Evolutionary conservation across 1,140 invertebrate species (phyloP).

Genomic region (Thaumatotibia leucotreta): DNA sequence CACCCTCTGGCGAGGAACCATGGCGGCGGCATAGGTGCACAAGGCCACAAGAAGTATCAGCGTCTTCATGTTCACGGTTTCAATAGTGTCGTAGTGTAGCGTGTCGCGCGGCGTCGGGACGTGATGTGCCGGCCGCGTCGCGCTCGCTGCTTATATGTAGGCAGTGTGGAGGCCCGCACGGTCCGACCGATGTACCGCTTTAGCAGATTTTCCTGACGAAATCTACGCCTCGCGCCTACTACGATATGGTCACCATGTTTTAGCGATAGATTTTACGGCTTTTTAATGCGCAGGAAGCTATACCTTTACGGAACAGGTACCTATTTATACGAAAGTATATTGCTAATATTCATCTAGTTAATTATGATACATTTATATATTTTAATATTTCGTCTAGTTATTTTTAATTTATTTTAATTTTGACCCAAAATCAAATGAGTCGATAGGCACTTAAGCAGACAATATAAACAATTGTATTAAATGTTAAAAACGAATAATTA

Average conservation of each 20-base stretch:
- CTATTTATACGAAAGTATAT: too few species aligned
- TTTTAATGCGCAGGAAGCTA: neutral
- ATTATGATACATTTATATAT: too few species aligned
- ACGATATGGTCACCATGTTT: neutral
- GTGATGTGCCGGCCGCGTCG: neutral
- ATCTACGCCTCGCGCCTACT: slow-evolving; percentile 4
- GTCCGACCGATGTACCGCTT: slow-evolving; percentile 26
- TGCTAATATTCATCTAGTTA: too few species aligned
- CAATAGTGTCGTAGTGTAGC: neutral
- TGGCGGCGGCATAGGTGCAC: slow-evolving; percentile 31
- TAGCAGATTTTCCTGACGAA: slow-evolving; percentile 7
- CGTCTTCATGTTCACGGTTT: slow-evolving; percentile 29
- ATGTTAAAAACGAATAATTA: too few species aligned
- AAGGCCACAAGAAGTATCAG: slow-evolving; percentile 26
- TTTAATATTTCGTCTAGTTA: too few species aligned
- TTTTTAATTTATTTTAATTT: too few species aligned
- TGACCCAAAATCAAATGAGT: too few species aligned
- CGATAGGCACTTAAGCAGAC: too few species aligned
- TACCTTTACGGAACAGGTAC: too few species aligned
- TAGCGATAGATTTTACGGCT: neutral
- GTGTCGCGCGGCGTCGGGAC: neutral
- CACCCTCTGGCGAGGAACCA: slow-evolving; percentile 41
- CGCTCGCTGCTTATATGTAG: slow-evolving; percentile 15
- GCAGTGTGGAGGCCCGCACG: slow-evolving; percentile 35
- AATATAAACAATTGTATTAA: too few species aligned